Evolutionary conservation across 2,113 vertebrate species (phyloP).

Genomic region (Pundamilia nyererei): DNA sequence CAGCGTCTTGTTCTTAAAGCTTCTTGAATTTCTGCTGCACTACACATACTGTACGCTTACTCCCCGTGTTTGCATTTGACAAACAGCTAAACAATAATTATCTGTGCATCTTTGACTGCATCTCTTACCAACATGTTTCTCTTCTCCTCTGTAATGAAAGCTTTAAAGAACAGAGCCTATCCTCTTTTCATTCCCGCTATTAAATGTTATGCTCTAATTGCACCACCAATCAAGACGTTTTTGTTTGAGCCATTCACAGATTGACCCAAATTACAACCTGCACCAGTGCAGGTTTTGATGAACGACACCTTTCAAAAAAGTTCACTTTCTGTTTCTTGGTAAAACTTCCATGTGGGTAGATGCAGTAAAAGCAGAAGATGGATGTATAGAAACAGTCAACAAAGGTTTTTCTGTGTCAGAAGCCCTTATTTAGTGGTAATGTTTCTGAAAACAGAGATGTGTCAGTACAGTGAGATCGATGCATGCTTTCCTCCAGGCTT

Average conservation of each 20-base stretch:
- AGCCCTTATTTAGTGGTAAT: background rate
- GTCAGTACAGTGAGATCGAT: constrained; percentile 20
- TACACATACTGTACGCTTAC: background rate
- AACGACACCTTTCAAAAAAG: background rate
- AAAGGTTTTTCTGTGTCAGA: background rate
- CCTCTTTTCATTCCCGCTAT: background rate
- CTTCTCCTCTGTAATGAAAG: background rate
- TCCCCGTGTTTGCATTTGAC: background rate
- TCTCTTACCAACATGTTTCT: background rate
- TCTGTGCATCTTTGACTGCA: background rate
- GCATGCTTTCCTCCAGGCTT: constrained; percentile 13
- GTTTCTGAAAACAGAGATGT: background rate
- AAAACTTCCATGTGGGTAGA: background rate
- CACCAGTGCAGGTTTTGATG: background rate
- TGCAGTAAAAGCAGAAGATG: background rate
- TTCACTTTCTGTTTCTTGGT: background rate
- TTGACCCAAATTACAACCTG: background rate
- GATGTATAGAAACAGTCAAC: background rate
- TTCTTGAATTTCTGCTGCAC: background rate
- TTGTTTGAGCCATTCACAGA: background rate
- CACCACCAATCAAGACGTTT: background rate
- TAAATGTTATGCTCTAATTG: constrained; percentile 1
- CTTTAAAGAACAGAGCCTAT: background rate
- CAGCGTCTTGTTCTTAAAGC: background rate
- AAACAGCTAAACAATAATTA: background rate